phyloP scores from a whole-genome alignment of 2,113 vertebrate species.

The Scophthalmus maximus region DNA sequence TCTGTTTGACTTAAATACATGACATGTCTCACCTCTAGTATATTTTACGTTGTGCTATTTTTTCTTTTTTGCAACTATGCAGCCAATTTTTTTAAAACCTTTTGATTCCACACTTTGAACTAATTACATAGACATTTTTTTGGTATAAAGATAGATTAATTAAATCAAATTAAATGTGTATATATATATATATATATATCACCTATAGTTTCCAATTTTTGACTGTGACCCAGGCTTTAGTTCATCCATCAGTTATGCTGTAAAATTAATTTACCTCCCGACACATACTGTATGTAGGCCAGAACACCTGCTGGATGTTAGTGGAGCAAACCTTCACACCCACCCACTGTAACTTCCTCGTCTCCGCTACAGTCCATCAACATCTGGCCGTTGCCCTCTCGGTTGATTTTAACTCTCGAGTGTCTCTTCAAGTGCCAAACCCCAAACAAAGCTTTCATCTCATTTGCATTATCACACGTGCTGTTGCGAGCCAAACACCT shows the following conservation, averaged over 20 bases:
- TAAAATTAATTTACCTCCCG: slow-evolving; percentile 18
- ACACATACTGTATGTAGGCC: slow-evolving; percentile 18
- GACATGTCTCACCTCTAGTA: too few species aligned
- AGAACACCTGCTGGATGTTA: slow-evolving; percentile 28
- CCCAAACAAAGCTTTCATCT: slow-evolving; percentile 59
- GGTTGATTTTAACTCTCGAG: slow-evolving; percentile 63
- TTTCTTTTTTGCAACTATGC: background rate
- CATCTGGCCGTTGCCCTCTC: slow-evolving; percentile 45
- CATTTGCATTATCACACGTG: slow-evolving; percentile 59
- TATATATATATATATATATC: too few species aligned
- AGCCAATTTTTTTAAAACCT: too few species aligned
- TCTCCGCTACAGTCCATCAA: slow-evolving; percentile 7
- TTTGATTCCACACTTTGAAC: too few species aligned
- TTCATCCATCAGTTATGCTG: slow-evolving; percentile 14
- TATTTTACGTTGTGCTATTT: too few species aligned
- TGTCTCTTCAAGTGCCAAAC: slow-evolving; percentile 55
- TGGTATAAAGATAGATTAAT: background rate
- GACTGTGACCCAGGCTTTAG: background rate
- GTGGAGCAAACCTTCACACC: slow-evolving; percentile 12
- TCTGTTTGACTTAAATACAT: background rate
- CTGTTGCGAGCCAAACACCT: slow-evolving; percentile 62
- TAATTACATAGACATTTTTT: background rate
- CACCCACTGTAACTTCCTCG: background rate
- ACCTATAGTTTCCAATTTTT: background rate
- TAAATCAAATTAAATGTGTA: too few species aligned